phyloP scores from a whole-genome alignment of 2,797 vertebrate genomes.

The Pangasius krempfi region DNA sequence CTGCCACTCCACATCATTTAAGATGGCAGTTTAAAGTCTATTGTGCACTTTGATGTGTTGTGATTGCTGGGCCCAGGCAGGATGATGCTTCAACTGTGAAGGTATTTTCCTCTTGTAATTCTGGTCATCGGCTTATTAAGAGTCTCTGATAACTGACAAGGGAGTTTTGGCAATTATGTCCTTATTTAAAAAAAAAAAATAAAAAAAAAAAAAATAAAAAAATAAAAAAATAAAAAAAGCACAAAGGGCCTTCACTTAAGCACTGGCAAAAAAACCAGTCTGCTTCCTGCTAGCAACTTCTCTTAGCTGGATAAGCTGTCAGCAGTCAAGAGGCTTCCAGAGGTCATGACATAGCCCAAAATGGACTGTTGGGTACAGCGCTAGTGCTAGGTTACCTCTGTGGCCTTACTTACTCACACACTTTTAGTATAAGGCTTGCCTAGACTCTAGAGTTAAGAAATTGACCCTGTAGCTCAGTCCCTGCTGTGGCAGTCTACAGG shows the following conservation, averaged over 20 bases:
- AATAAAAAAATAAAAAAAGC: conserved; percentile 58
- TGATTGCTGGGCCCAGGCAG: conserved; percentile 56
- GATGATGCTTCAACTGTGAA: conserved; percentile 51
- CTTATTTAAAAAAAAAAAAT: conserved; percentile 57
- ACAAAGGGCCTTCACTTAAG: conserved; percentile 67
- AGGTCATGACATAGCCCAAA: conserved; percentile 47
- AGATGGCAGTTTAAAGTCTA: conserved; percentile 35
- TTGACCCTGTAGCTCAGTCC: conserved; percentile 25
- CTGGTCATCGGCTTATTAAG: conserved; percentile 64
- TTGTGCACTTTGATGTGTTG: conserved; percentile 47
- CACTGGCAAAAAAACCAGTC: conserved; percentile 59
- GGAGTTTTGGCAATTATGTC: conserved; percentile 70
- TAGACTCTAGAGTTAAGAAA: background rate
- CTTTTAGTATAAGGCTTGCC: conserved; percentile 20
- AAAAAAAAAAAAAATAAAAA: conserved; percentile 53
- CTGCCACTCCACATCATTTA: background rate
- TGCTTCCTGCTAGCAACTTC: conserved; percentile 40
- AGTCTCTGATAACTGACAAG: conserved; percentile 69
- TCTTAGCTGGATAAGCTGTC: conserved; percentile 59
- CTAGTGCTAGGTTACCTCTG: conserved; percentile 10
- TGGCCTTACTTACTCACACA: background rate
- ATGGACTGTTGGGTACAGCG: conserved; percentile 48
- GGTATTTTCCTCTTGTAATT: conserved; percentile 56
- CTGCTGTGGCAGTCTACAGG: conserved; percentile 50
- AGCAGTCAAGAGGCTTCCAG: conserved; percentile 61